Evolutionary conservation across 2,888 invertebrate genomes (phyloP).

Genomic region (Phyllotreta cruciferae): DNA sequence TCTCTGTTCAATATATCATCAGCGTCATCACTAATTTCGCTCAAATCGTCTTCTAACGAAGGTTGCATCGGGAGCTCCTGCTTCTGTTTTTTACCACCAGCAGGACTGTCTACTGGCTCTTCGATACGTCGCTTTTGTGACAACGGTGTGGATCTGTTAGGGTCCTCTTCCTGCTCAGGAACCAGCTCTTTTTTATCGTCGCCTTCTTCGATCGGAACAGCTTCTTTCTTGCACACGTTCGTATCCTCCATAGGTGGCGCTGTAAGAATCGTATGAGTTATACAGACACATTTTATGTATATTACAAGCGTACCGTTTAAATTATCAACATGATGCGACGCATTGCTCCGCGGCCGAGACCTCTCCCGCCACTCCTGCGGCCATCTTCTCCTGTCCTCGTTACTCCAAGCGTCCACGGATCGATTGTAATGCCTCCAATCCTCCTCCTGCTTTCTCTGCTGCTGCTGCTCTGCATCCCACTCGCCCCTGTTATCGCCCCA

Average conservation of each 20-base stretch:
- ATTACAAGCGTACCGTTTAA: too few relatives aligned
- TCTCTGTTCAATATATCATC: slow-evolving; percentile 86
- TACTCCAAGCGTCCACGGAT: slow-evolving; percentile 57
- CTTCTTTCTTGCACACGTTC: slow-evolving; percentile 37
- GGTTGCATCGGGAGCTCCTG: slow-evolving; percentile 33
- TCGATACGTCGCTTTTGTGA: slow-evolving; percentile 30
- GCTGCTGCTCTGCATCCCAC: slow-evolving; percentile 56
- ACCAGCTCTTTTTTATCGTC: slow-evolving; percentile 9
- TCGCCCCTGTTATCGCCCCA: slow-evolving; percentile 63
- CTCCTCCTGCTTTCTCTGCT: slow-evolving; percentile 40
- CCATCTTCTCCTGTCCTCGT: slow-evolving; percentile 64
- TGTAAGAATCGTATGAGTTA: slow-evolving; percentile 20
- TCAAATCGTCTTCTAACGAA: slow-evolving; percentile 73
- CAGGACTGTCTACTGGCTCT: slow-evolving; percentile 45
- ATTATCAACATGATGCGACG: slow-evolving; percentile 51
- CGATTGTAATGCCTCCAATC: slow-evolving; percentile 57
- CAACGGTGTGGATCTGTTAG: slow-evolving; percentile 14
- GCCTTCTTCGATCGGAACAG: neutral
- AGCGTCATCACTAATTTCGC: slow-evolving; percentile 89
- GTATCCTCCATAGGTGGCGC: slow-evolving; percentile 41
- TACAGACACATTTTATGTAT: too few relatives aligned
- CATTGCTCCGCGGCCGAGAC: slow-evolving; percentile 58
- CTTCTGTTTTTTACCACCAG: slow-evolving; percentile 60
- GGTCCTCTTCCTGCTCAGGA: slow-evolving; percentile 15
- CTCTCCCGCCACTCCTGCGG: slow-evolving; percentile 51